Base-by-base conservation (phyloP, 2,113 vertebrate species). In the Sporophila hypoxantha region DNA sequence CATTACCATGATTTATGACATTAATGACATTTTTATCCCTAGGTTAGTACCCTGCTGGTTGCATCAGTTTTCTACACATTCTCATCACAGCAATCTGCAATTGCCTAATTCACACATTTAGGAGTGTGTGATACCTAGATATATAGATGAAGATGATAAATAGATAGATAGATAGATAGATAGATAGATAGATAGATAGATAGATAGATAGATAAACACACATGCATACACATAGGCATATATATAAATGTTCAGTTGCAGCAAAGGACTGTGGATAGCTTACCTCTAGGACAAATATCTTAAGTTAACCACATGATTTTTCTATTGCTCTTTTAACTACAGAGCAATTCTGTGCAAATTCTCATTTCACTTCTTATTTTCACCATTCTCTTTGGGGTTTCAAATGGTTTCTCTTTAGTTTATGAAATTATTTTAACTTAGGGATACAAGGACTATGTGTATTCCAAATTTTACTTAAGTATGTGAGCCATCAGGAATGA, bases 341-440 rank as follows among this genome's bases (percentile, higher is more conserved):
- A 60, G 11, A 74, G 8, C 7, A 10, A 55, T 66, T 60, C 30
- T 56, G 57, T 39, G 67, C 39, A 87, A 86, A 46, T 52, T 26
- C 47, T 92, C 26, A 59, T 65, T 93, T 80, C 12, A 39, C 6
- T 59, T 92, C 77, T 17, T 75, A 68, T 86, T 81, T 71, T 86
- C 22, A 69, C 10, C 6, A 64, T 76, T 10, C 8, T 66, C 4
- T 62, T 79, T 50, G 46, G 53, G 23, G 56, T 82, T 95, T 88
- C 64, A 85, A 7, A 12, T 71, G 69, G 85, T 39, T 86, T 83
- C 61, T 85, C 62, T 66, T 46, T 64, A 50, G n/a, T 76, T 87
- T 90, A 94, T 30, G 55, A 55, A 86, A 90, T 78, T 93, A 73
- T 80, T 87, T 95, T 87, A 91, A 68, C 30, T 56, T 66, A 41